Evolutionary conservation across 2,888 invertebrate species (phyloP), one percentile per base, ranked within the genome.

Genomic region (Monopis laevigella): DNA sequence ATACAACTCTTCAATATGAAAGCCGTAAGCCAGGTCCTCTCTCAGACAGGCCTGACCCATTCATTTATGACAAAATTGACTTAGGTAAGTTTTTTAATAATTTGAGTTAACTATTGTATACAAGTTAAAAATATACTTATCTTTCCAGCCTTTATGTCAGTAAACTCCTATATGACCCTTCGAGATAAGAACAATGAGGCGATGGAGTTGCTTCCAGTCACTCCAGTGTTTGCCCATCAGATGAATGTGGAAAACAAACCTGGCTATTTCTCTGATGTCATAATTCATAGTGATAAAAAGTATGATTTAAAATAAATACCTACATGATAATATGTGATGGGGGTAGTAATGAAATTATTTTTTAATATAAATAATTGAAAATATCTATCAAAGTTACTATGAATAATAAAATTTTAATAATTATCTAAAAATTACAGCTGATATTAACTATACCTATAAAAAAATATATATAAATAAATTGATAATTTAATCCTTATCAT

Each of bases 251-350:
- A 75, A 40, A 78, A 82, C 48, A 66, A 65, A 41, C 72, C 80
- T 14, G 84, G 86, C 47, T 86, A 85, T 58, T 87, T 82, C 58
- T 81, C 85, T 1, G 87, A 87, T 52, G 62, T 87, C 43, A 84
- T 87, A 29, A 74, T 86, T 43, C 84, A 84, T 51, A 65, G 69
- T 30, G 84, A 85, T 54, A 81, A 83, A 56, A 81, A 71, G 85
- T 84, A 67, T 67, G 72, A 19, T 17, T 2, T 4, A 14, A 39
- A 19, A 12, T 29, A 12, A 29, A 29, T 29, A 29, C n/a, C n/a
- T n/a, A n/a, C n/a, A n/a, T n/a, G n/a, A n/a, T n/a, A n/a, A n/a
- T n/a, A n/a, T n/a, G n/a, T n/a, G n/a, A n/a, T n/a, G n/a, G n/a
- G n/a, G n/a, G n/a, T n/a, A n/a, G n/a, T n/a, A n/a, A n/a, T n/a